phyloP scores from a whole-genome alignment of 2,797 vertebrate genomes.

The Microctenopoma steveboyesi region DNA sequence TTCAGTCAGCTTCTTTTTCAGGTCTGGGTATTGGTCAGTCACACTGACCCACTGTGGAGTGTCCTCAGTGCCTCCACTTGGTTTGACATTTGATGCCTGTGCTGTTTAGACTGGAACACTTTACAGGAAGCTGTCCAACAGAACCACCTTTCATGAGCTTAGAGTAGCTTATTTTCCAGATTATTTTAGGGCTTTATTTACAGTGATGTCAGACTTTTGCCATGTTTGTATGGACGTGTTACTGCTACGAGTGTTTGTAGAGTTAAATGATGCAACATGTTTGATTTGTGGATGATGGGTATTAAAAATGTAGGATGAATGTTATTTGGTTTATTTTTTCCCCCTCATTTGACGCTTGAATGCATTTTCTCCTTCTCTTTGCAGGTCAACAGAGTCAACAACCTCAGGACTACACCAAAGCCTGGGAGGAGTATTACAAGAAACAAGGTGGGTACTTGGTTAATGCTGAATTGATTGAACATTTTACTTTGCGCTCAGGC shows the following conservation, averaged over 20 bases:
- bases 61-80: conserved; percentile 55
- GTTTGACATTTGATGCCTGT: conserved; percentile 64
- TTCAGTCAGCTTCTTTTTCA: conserved; percentile 62
- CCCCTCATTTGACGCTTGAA: neutral
- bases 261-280: conserved; percentile 41
- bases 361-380: conserved; percentile 37
- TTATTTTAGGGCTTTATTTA: conserved; percentile 41
- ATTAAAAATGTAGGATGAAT: conserved; percentile 27
- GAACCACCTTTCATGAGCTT: conserved; percentile 58
- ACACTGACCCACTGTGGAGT: conserved; percentile 58
- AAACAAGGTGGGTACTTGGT: conserved; percentile 82
- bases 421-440: conserved; percentile 89
- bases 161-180: conserved; percentile 51
- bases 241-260: conserved; percentile 44
- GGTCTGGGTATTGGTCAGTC: conserved; percentile 60
- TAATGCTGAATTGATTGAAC: neutral
- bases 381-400: conserved; percentile 88
- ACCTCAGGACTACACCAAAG: conserved; percentile 88
- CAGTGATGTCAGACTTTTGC: conserved; percentile 45
- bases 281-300: conserved; percentile 31
- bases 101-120: conserved; percentile 81
- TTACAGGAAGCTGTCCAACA: conserved; percentile 69
- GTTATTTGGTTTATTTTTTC: conserved; percentile 2
- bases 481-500: neutral
- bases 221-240: conserved; percentile 44